phyloP scores from a whole-genome alignment of 2,113 vertebrate species.

The Oncorhynchus masou region DNA sequence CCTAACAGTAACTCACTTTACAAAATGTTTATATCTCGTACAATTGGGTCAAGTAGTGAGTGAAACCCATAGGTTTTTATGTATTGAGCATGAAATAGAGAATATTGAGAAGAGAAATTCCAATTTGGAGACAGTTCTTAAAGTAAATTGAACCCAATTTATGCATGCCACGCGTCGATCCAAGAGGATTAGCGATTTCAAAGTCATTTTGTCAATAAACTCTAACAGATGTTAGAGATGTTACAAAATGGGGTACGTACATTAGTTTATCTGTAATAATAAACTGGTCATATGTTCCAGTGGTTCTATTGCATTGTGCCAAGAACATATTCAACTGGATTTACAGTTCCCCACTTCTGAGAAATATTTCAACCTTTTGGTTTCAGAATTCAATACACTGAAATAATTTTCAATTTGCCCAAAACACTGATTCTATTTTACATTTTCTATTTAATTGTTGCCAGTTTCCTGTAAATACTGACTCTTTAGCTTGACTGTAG shows the following conservation, averaged over 20 bases:
- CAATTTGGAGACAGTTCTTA: conserved; percentile 19
- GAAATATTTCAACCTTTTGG: conserved; percentile 30
- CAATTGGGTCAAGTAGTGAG: conserved; percentile 10
- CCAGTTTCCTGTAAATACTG: conserved; percentile 2
- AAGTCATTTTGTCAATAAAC: conserved; percentile 28
- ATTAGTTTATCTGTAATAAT: conserved; percentile 13
- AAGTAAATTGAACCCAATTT: conserved; percentile 27
- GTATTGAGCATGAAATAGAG: conserved; percentile 33
- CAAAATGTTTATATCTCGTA: conserved; percentile 14
- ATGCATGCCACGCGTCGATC: conserved; percentile 24
- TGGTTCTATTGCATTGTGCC: conserved; percentile 19
- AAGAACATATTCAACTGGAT: too few relatives aligned
- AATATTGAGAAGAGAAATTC: conserved; percentile 23
- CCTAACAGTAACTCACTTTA: neutral
- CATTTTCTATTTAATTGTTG: neutral
- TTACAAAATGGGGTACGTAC: conserved; percentile 23
- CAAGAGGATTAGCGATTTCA: conserved; percentile 34
- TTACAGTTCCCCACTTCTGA: conserved; percentile 19
- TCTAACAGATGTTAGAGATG: neutral
- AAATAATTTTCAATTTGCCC: conserved; percentile 19
- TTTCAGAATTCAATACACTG: conserved; percentile 33
- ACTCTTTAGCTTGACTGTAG: conserved; percentile 4
- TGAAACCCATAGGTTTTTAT: conserved; percentile 36
- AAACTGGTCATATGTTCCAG: conserved; percentile 24
- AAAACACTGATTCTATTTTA: conserved; percentile 25